Conservation (phyloP, 2,888 invertebrate species). For the Doris montereyensis region DNA sequence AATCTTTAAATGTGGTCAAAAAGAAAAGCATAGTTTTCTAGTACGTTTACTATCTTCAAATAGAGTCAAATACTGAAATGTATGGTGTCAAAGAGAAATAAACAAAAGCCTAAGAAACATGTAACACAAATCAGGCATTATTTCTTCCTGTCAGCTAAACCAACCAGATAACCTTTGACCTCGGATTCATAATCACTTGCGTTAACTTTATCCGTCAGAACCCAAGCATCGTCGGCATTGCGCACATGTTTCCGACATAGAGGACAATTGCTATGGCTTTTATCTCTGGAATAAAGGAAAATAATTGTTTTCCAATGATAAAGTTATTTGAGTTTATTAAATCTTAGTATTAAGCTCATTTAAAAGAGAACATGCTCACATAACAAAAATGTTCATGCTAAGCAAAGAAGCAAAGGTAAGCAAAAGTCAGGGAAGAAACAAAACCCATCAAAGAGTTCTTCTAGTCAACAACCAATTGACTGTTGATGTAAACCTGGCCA, state of each 20-base stretch:
- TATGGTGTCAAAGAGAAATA: too few species aligned
- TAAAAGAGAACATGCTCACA: neutral
- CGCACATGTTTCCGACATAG: conserved; percentile 79
- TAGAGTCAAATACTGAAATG: too few species aligned
- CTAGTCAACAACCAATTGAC: too few species aligned
- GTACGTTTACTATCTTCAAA: too few species aligned
- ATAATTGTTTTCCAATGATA: neutral
- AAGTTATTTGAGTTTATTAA: neutral
- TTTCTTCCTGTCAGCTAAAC: conserved; percentile 66
- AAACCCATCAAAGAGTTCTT: too few species aligned
- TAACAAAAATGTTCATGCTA: neutral
- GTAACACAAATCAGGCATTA: too few species aligned
- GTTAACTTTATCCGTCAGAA: conserved; percentile 69
- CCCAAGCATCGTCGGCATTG: conserved; percentile 77
- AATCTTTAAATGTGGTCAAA: too few species aligned
- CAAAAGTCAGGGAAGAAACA: too few species aligned
- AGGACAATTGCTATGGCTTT: conserved; percentile 81
- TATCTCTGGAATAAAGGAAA: conserved; percentile 76
- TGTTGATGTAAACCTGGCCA: too few species aligned
- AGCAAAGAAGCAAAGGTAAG: neutral
- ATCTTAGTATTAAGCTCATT: neutral
- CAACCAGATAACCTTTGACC: conserved; percentile 66
- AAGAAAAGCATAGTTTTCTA: too few species aligned
- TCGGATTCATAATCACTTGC: conserved; percentile 64
- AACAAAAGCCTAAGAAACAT: too few species aligned